Evolutionary conservation across 30 jellyfish, hydroid and myxozoan genomes (phyloP).

Genomic region (Hydractinia symbiolongicarpus): DNA sequence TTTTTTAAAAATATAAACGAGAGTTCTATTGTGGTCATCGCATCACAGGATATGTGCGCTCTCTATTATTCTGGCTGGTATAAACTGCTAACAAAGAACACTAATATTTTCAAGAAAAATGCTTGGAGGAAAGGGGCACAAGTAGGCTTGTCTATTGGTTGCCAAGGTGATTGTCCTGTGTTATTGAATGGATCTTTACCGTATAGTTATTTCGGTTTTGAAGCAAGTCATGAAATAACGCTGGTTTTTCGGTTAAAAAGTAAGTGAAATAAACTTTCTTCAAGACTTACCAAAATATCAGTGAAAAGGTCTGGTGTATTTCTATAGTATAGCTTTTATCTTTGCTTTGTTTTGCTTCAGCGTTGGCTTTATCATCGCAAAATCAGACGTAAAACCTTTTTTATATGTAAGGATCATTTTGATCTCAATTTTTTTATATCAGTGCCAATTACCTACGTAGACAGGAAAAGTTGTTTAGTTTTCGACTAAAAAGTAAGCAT

Average conservation of each 20-base stretch:
- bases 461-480: too few species aligned
- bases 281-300: too few species aligned
- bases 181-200: not conserved
- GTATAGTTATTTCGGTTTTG: conserved; percentile 5
- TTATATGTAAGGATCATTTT: too few species aligned
- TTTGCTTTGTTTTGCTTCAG: too few species aligned
- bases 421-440: too few species aligned
- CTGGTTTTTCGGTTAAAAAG: not conserved
- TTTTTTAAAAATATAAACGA: not conserved
- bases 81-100: not conserved
- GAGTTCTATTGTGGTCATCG: not conserved
- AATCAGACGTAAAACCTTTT: too few species aligned
- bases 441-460: too few species aligned
- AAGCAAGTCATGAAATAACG: not conserved
- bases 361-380: too few species aligned
- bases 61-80: not conserved
- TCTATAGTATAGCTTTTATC: too few species aligned
- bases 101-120: not conserved
- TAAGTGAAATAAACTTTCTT: too few species aligned
- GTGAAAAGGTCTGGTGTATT: too few species aligned
- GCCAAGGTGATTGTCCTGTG: not conserved
- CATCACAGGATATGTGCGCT: not conserved
- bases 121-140: not conserved
- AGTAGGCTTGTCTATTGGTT: not conserved
- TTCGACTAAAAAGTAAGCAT: too few species aligned